Base-by-base conservation (phyloP, 2,113 vertebrate species). In the Anseranas semipalmata region DNA sequence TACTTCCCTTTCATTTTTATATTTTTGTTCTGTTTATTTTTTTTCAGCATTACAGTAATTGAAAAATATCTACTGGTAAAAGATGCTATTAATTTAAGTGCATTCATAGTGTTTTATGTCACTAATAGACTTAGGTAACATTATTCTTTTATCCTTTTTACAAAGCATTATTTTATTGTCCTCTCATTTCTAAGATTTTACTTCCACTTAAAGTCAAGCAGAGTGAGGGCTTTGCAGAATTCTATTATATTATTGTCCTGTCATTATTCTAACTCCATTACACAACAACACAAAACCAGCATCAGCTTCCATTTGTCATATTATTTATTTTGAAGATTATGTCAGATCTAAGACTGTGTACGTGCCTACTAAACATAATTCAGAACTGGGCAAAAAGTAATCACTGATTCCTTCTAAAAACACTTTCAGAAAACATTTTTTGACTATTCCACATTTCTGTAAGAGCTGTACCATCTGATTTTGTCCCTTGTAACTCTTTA, bases 51-150 rank as follows among this genome's bases (percentile, higher is more conserved):
- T 97, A 97, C 70, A 85, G 91, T 97, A 97, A 98, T 97, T 98
- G 96, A 97, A 98, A 98, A 97, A 89, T 97, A 97, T 94, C 89
- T 96, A 87, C 95, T 97, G 90, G 95, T 96, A 96, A 97, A 98
- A 97, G 93, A 97, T 96, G 95, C 90, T 97, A 98, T 98, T 98
- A 98, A 97, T 97, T 95, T 98, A 97, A 98, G 97, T 96, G 95
- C 97, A 96, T 98, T 97, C 93, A 87, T 90, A 94, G 88, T 88
- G 86, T 96, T 85, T 96, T 97, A 87, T 96, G 92, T 91, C 93
- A 95, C 96, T 97, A 97, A 98, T 91, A 97, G 97, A 96, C 93
- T 97, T 96, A 86, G 93, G 93, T 94, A 96, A 93, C 71, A 56
- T 95, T 96, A 97, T 96, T 98, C 89, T 96, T 96, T 97, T 95